A percentile compares a stretch with the other conserved stretches of the same genome.
Conservation (phyloP, 2,113 vertebrate genomes). For the Hyla sarda region DNA sequence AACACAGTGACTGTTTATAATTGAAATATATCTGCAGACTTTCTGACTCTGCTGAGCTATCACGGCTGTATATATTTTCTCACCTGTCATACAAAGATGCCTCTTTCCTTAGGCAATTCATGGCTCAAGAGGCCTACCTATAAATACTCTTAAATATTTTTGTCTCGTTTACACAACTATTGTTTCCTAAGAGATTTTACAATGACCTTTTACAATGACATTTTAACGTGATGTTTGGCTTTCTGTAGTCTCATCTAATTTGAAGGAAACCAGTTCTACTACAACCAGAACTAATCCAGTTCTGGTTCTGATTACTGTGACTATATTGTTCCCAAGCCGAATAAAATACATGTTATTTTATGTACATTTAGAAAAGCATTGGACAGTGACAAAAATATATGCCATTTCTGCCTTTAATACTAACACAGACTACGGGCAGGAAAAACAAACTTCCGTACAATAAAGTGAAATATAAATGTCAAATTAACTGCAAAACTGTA, state of each 20-base stretch:
- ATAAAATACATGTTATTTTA: not conserved
- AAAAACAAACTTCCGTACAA: not conserved
- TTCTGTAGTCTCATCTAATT: conserved; percentile 9
- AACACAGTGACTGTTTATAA: conserved; percentile 47
- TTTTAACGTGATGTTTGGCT: conserved; percentile 38
- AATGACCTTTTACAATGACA: conserved; percentile 49
- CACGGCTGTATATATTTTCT: conserved; percentile 33
- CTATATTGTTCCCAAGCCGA: not conserved
- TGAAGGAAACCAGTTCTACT: conserved; percentile 24
- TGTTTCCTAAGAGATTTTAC: conserved; percentile 35
- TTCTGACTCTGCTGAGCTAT: conserved; percentile 48
- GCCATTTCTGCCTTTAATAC: not conserved
- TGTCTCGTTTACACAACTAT: conserved; percentile 21
- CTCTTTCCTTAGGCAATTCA: conserved; percentile 27
- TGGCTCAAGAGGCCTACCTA: conserved; percentile 15
- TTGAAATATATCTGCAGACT: conserved; percentile 47
- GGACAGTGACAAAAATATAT: not conserved
- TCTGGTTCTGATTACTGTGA: not conserved
- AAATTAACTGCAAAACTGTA: not conserved
- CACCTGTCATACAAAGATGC: conserved; percentile 28
- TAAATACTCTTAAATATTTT: conserved; percentile 38
- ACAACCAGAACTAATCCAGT: conserved; percentile 7
- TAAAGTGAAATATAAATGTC: not conserved
- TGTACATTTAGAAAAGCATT: not conserved
- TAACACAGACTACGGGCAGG: not conserved